Evolutionary conservation across 1,140 invertebrate species (phyloP), one percentile per base, ranked within the genome.

Genomic region (Copidosoma floridanum): DNA sequence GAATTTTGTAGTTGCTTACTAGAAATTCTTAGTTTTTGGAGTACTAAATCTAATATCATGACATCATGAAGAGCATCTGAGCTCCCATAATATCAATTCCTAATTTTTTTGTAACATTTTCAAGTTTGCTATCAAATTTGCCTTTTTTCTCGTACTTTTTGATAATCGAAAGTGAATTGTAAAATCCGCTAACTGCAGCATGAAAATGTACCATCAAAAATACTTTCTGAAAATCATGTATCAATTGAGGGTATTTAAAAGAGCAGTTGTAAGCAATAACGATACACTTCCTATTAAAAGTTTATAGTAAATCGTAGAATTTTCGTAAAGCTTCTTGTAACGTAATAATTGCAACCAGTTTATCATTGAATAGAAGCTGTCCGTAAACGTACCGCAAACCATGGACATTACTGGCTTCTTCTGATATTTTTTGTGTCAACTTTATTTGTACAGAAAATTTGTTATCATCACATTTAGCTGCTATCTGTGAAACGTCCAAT

Each of bases 401-500:
- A 21, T 53, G 50, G n/a, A 57, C 47, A 3, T 5, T 23, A 43
- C n/a, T 65, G 12, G 57, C 37, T 57, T 53, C 12, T 57, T 65
- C 41, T 10, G 24, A 14, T 11, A 61, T 65, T 41, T 40, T 53
- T 56, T 50, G 12, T 47, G 12, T 61, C 29, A 55, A 59, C 37
- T 50, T 48, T 4, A 61, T 57, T 41, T 65, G 61, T 16, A 43
- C 16, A 16, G 14, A 57, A 48, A 65, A 65, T 21, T 41, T 55
- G 3, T 26, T 53, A 10, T 48, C 14, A 29, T 54, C 3, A 29
- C 37, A 57, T 54, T 61, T 65, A 21, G 48, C 58, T 8, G 54
- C 58, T 41, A 65, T 61, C 54, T 65, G 59, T 16, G 61, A 41
- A 46, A 65, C 58, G 50, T 65, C 59, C 20, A 20, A 23, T 16